Evolutionary conservation across 2,888 invertebrate species (phyloP).

Genomic region (Drosophila borborema): DNA sequence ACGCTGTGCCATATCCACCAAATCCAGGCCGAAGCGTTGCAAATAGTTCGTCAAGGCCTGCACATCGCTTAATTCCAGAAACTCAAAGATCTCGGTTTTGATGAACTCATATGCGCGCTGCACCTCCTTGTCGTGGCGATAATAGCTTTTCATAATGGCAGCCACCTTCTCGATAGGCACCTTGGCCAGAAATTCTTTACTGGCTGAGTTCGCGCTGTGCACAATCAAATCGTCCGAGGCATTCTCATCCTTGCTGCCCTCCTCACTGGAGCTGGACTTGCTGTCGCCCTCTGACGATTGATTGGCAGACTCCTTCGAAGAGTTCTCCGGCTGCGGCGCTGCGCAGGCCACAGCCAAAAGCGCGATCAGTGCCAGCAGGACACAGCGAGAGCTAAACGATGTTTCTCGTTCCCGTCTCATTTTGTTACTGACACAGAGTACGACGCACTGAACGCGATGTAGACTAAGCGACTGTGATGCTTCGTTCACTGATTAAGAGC

Average conservation of each 20-base stretch:
- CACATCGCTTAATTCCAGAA: conserved; percentile 80
- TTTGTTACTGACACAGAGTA: conserved; percentile 38
- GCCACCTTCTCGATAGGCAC: conserved; percentile 81
- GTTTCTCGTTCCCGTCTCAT: conserved; percentile 32
- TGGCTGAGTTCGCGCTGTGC: conserved; percentile 16
- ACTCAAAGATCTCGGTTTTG: conserved; percentile 74
- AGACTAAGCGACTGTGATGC: not conserved
- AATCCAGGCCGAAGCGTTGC: conserved; percentile 82
- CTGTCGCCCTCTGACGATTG: conserved; percentile 20
- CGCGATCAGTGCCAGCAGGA: conserved; percentile 20
- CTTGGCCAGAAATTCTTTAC: conserved; percentile 75
- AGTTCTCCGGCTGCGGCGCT: conserved; percentile 11
- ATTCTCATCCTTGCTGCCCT: conserved; percentile 31
- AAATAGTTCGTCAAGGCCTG: conserved; percentile 79
- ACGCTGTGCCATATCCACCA: conserved; percentile 71
- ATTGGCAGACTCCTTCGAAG: not conserved
- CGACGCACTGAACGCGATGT: not conserved
- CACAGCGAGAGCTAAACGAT: conserved; percentile 24
- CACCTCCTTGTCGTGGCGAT: conserved; percentile 81
- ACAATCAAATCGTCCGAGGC: conserved; percentile 82
- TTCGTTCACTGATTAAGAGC: conserved; percentile 25
- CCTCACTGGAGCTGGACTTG: conserved; percentile 44
- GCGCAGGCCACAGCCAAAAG: conserved; percentile 15
- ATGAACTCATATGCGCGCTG: conserved; percentile 81
- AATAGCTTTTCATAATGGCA: conserved; percentile 78